Evolutionary conservation across 2,797 vertebrate species (phyloP).

Genomic region (Thaleichthys pacificus): DNA sequence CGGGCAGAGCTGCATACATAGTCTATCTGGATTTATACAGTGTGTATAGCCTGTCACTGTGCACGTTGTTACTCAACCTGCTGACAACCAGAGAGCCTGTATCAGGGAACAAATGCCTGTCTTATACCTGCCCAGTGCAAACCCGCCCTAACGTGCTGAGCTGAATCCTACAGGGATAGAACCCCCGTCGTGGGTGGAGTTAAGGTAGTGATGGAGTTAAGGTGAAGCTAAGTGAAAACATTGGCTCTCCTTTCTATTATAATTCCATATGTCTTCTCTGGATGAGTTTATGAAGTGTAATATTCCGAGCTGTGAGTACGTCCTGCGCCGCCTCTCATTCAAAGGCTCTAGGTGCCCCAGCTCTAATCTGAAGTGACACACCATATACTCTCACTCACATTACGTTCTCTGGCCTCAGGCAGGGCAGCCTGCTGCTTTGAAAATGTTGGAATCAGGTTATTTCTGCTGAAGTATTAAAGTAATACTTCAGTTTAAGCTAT

Average conservation of each 20-base stretch:
- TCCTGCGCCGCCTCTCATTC: slow-evolving; percentile 90
- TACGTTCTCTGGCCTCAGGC: slow-evolving; percentile 89
- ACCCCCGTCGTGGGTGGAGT: too few species aligned
- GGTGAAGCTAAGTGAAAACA: neutral
- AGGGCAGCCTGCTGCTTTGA: slow-evolving; percentile 89
- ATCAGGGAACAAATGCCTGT: neutral
- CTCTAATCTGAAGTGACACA: slow-evolving; percentile 98
- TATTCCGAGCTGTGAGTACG: slow-evolving; percentile 82
- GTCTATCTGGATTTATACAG: too few species aligned
- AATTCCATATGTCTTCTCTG: slow-evolving; percentile 77
- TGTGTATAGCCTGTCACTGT: too few species aligned
- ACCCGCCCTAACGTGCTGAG: neutral
- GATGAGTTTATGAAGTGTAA: slow-evolving; percentile 95
- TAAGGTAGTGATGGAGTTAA: too few species aligned
- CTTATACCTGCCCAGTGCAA: neutral
- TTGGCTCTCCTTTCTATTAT: neutral
- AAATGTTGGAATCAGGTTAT: slow-evolving; percentile 99
- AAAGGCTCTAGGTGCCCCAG: slow-evolving; percentile 86
- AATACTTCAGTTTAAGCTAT: slow-evolving; percentile 98
- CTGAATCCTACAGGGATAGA: too few species aligned
- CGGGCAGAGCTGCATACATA: too few species aligned
- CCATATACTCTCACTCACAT: slow-evolving; percentile 96
- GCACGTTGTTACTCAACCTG: neutral
- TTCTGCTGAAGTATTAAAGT: slow-evolving; percentile 99
- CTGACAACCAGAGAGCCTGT: neutral